Percentiles rank a stretch among this genome's conserved stretches.
Conservation (phyloP, 2,797 vertebrate species). For the Gadopsis marmoratus region DNA sequence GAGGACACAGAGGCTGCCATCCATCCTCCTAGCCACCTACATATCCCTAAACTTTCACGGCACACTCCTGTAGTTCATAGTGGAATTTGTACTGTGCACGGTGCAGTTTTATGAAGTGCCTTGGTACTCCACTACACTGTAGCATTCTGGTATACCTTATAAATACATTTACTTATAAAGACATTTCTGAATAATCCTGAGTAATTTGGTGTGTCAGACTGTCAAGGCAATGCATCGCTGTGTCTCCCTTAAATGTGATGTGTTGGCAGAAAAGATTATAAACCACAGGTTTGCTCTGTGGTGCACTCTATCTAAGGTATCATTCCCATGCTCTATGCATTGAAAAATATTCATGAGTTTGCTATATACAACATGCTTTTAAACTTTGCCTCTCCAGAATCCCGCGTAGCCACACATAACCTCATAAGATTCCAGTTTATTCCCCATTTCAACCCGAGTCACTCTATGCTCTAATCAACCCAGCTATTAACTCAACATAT, state of each 20-base stretch:
- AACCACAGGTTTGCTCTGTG: constrained; percentile 22
- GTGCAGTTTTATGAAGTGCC: constrained; percentile 25
- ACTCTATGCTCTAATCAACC: constrained; percentile 61
- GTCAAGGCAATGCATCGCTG: constrained; percentile 12
- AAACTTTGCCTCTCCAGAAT: constrained; percentile 19
- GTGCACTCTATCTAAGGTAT: constrained; percentile 29
- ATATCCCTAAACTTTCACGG: constrained; percentile 57
- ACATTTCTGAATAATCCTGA: constrained; percentile 30
- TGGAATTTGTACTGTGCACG: constrained; percentile 15
- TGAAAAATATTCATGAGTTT: constrained; percentile 34
- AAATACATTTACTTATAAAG: not conserved
- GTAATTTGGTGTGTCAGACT: constrained; percentile 30
- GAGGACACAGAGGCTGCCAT: constrained; percentile 81
- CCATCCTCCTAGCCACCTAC: constrained; percentile 78
- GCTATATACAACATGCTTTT: constrained; percentile 18
- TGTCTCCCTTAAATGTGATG: constrained; percentile 23
- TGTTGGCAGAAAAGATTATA: constrained; percentile 12
- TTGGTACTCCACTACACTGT: not conserved
- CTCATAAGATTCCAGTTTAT: constrained; percentile 32
- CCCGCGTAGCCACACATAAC: constrained; percentile 17
- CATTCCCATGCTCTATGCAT: constrained; percentile 2
- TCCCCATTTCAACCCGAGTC: constrained; percentile 40
- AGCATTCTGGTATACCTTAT: not conserved
- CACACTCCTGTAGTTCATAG: constrained; percentile 20
- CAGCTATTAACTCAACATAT: constrained; percentile 61